phyloP scores from a whole-genome alignment of 2,113 vertebrate genomes.

The Sciurus niger region DNA sequence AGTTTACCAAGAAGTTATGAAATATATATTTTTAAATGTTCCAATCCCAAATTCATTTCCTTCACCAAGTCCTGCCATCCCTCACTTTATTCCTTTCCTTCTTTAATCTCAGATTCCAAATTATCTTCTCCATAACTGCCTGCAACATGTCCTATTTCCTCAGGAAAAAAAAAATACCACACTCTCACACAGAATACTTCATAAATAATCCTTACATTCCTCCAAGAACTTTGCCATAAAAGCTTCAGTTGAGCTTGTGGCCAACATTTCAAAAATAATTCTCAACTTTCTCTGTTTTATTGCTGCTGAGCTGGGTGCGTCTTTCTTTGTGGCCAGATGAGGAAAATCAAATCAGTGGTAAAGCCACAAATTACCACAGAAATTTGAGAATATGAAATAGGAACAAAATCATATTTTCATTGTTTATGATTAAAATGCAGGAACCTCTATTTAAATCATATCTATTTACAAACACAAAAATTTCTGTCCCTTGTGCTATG shows the following conservation, averaged over 20 bases:
- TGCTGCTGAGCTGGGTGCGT: background rate
- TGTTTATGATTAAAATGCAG: constrained; percentile 51
- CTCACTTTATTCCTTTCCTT: background rate
- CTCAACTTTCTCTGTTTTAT: background rate
- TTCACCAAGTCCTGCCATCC: background rate
- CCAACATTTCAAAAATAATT: constrained; percentile 51
- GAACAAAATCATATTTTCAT: constrained; percentile 53
- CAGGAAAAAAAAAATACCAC: background rate
- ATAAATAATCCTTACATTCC: background rate
- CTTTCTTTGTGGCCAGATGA: background rate
- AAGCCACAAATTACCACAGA: constrained; percentile 39
- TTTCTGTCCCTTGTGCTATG: background rate
- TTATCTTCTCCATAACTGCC: background rate
- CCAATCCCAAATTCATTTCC: background rate
- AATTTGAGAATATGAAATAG: background rate
- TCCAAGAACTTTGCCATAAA: background rate
- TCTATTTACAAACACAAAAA: background rate
- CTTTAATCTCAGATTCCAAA: constrained; percentile 2
- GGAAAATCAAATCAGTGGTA: constrained; percentile 40
- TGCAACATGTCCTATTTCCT: background rate
- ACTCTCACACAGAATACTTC: background rate
- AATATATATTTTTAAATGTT: background rate
- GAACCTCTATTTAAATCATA: background rate
- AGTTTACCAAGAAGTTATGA: background rate
- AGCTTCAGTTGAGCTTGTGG: background rate